Base-by-base conservation (phyloP, 2,888 invertebrate genomes). In the Embidobia sp. region DNA sequence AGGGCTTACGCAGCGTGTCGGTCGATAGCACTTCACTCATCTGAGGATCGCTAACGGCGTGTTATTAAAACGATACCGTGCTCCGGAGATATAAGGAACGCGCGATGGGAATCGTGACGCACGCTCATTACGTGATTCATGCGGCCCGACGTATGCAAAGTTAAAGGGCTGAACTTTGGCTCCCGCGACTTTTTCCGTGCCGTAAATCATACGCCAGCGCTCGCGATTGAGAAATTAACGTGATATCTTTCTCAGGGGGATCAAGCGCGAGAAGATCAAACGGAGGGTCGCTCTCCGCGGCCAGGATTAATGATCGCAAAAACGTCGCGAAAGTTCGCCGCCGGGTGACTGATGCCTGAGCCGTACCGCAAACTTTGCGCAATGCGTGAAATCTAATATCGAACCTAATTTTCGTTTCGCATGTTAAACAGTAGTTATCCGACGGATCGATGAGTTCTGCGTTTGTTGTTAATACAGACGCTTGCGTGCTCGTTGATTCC, bases 381-480 rank as follows among this genome's bases (percentile, higher is more conserved):
- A 59, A 77, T 80, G 79, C 83, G 85, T 82, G 81, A 86, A 85
- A 86, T 85, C 82, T 81, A 82, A 83, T 79, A 83, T 82, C 82
- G 82, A 80, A 80, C 76, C 78, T 82, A 82, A 81, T 83, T 74
- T 82, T 77, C 77, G 84, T 83, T 81, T 87, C 81, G 87, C 87
- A 86, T 87, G 87, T 85, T 85, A 84, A 86, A 85, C 86, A 84
- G 81, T 85, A 83, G 85, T 86, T 87, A 87, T 85, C 86, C 83
- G 80, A 80, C 82, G 84, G 83, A 87, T 87, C 86, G 83, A 83
- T 83, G 83, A 85, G 83, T 86, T 87, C 85, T 85, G 85, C 85
- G 83, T 86, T 86, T 83, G 82, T 83, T 85, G 82, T 83, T 81
- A 83, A 83, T 83, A 81, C 83, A 82, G 81, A 73, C 81, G 84